Conservation (phyloP, 2,888 invertebrate species). For the Lasiommata megera region DNA sequence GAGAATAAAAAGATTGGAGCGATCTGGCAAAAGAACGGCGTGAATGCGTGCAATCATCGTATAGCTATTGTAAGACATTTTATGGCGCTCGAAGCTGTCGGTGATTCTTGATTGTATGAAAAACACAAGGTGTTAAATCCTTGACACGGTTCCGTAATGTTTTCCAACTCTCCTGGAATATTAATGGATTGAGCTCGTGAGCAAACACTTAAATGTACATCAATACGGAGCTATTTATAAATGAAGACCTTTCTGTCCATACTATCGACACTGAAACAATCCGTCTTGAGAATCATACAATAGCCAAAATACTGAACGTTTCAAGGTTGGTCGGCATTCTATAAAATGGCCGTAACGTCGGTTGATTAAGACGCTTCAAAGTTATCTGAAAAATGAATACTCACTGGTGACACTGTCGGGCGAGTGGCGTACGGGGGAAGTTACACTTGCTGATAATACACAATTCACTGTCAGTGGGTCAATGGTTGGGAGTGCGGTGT, state of each 20-base stretch:
- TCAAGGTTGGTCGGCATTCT: slow-evolving; percentile 69
- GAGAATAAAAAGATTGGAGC: slow-evolving; percentile 16
- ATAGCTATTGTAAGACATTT: slow-evolving; percentile 19
- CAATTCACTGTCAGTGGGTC: slow-evolving; percentile 71
- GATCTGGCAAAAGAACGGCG: slow-evolving; percentile 19
- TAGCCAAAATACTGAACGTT: slow-evolving; percentile 66
- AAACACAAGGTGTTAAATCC: slow-evolving; percentile 56
- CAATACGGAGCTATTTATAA: slow-evolving; percentile 40
- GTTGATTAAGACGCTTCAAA: slow-evolving; percentile 58
- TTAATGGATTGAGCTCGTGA: slow-evolving; percentile 44
- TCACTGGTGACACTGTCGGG: slow-evolving; percentile 42
- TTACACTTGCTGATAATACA: slow-evolving; percentile 50
- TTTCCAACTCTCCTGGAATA: slow-evolving; percentile 53
- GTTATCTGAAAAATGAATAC: slow-evolving; percentile 44
- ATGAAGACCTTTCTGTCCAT: slow-evolving; percentile 36
- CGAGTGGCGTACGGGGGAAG: slow-evolving; percentile 39
- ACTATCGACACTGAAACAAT: slow-evolving; percentile 40
- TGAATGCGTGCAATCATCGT: slow-evolving; percentile 1
- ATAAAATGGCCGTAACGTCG: slow-evolving; percentile 73
- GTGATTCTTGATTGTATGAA: slow-evolving; percentile 31
- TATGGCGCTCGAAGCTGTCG: slow-evolving; percentile 10
- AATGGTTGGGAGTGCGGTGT: slow-evolving; percentile 48
- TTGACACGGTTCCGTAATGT: slow-evolving; percentile 63
- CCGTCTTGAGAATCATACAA: slow-evolving; percentile 47
- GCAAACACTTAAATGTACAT: slow-evolving; percentile 44